Evolutionary conservation across 2,888 invertebrate species (phyloP).

Genomic region (Cephus nigrinus): DNA sequence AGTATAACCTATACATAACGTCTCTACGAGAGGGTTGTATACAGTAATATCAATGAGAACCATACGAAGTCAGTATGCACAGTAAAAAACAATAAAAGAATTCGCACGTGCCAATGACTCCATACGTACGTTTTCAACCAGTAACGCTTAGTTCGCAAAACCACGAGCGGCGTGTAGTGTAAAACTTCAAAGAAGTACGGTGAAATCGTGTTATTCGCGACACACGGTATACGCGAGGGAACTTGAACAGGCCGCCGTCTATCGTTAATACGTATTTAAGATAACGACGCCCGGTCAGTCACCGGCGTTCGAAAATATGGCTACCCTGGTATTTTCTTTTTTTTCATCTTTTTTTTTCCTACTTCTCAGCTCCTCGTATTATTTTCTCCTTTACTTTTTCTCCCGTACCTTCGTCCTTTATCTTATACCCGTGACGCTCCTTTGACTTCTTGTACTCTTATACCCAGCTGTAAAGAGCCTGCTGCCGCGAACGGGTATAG

Average conservation of each 20-base stretch:
- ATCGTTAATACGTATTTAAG: slow-evolving; percentile 11
- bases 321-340: not conserved
- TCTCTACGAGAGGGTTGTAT: not conserved
- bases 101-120: not conserved
- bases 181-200: not conserved
- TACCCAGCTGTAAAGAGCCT: not conserved
- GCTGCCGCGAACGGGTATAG: not conserved
- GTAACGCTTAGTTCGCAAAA: not conserved
- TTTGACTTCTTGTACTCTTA: not conserved
- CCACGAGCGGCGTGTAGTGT: not conserved
- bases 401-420: not conserved
- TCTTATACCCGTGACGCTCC: not conserved
- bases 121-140: not conserved
- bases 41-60: not conserved
- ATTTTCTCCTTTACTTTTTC: not conserved
- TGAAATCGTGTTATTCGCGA: not conserved
- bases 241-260: not conserved
- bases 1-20: not conserved
- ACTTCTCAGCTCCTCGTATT: not conserved
- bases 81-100: not conserved
- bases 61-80: not conserved
- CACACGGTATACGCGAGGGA: not conserved
- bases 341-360: no score
- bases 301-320: not conserved
- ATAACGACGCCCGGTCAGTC: not conserved